Conservation (phyloP, 2,888 invertebrate genomes). For the Cabera pusaria region DNA sequence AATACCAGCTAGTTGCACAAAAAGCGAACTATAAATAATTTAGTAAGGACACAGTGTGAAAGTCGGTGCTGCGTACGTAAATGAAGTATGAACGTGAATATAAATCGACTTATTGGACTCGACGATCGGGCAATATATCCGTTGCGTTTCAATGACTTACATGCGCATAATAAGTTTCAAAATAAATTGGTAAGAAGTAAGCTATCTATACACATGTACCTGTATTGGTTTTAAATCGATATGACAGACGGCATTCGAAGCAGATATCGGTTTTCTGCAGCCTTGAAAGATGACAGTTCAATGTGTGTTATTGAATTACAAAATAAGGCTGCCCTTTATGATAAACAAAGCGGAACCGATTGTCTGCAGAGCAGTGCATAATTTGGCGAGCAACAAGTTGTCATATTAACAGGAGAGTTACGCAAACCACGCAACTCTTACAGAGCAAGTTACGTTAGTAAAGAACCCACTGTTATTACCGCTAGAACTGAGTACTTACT, state of each 20-base stretch:
- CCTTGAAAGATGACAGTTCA: constrained; percentile 68
- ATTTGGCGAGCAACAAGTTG: constrained; percentile 52
- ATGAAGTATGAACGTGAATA: constrained; percentile 38
- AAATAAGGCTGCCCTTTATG: constrained; percentile 63
- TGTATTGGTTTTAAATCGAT: constrained; percentile 55
- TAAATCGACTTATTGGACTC: constrained; percentile 37
- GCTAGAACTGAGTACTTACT: constrained; percentile 57
- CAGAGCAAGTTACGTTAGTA: constrained; percentile 55
- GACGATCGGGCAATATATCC: constrained; percentile 23
- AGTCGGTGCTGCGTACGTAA: constrained; percentile 25
- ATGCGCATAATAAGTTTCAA: constrained; percentile 31
- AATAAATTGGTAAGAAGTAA: too few species aligned
- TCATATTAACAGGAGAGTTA: constrained; percentile 63
- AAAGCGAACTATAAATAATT: constrained; percentile 23
- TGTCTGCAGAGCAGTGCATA: constrained; percentile 48
- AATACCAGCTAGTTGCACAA: constrained; percentile 26
- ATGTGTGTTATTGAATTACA: constrained; percentile 46
- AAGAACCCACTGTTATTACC: constrained; percentile 46
- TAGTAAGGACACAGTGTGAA: constrained; percentile 34
- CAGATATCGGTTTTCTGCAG: constrained; percentile 56
- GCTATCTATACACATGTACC: constrained; percentile 40
- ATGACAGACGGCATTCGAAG: constrained; percentile 50
- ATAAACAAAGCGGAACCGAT: constrained; percentile 71
- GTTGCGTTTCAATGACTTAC: constrained; percentile 38
- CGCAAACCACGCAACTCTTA: constrained; percentile 62